These are phyloP conservation scores for Druon quercuslanigerum DNA, from an alignment of 1,140 invertebrate species.

Conservation along the genomic window DNA sequence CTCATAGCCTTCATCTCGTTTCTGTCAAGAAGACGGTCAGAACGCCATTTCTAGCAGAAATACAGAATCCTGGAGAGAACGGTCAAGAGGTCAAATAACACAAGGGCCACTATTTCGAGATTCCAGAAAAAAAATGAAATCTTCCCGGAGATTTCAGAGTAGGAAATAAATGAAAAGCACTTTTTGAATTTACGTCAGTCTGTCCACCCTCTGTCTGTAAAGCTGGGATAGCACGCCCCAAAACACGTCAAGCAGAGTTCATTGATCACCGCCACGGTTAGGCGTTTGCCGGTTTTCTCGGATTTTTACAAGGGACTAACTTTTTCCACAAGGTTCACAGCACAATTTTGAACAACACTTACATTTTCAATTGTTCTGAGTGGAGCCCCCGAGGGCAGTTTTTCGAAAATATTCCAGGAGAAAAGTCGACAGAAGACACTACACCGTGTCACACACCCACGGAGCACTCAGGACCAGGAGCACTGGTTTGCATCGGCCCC, in stretches of 20 bases:
- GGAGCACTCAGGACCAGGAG: neutral
- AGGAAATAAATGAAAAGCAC: neutral
- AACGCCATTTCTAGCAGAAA: slow-evolving; percentile 28
- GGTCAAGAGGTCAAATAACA: neutral
- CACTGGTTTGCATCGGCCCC: slow-evolving; percentile 19
- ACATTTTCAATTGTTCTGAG: slow-evolving; percentile 4
- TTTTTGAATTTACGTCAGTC: slow-evolving; percentile 6
- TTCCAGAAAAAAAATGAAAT: neutral
- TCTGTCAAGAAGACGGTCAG: slow-evolving; percentile 9
- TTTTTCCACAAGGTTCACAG: neutral
- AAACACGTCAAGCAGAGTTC: slow-evolving; percentile 52
- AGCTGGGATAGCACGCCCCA: slow-evolving; percentile 11
- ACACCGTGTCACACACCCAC: neutral
- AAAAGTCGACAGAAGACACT: neutral
- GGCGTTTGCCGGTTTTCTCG: slow-evolving; percentile 19
- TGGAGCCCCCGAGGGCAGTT: slow-evolving; percentile 3
- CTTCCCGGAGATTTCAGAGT: too few relatives aligned
- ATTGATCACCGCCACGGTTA: slow-evolving; percentile 48
- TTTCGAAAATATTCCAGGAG: slow-evolving; percentile 13
- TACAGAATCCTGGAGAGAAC: slow-evolving; percentile 4
- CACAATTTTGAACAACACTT: neutral
- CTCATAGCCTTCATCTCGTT: neutral
- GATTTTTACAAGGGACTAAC: neutral
- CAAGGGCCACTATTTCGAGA: neutral
- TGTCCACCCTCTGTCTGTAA: neutral